Evolutionary conservation across 1,140 invertebrate genomes (phyloP).

Genomic region (Venustaconcha ellipsiformis): DNA sequence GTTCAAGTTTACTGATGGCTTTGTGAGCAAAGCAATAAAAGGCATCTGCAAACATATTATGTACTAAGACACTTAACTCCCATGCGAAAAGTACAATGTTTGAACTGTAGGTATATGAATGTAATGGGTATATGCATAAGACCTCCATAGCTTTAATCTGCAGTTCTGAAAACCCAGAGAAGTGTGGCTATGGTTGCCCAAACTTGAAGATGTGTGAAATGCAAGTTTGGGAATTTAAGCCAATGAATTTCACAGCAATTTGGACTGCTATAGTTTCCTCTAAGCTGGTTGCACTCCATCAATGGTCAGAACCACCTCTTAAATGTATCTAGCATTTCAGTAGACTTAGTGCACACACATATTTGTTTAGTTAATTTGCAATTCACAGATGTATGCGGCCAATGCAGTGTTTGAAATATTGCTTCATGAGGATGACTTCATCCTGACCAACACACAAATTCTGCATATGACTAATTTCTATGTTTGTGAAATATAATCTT

Average conservation of each 20-base stretch:
- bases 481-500: conserved; percentile 4
- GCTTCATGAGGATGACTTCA: background rate
- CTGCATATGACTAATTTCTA: background rate
- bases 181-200: conserved; percentile 8
- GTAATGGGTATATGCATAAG: conserved; percentile 10
- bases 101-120: background rate
- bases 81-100: too few relatives aligned
- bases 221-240: background rate
- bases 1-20: too few relatives aligned
- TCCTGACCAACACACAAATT: background rate
- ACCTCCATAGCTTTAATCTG: conserved; percentile 14
- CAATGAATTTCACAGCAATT: background rate
- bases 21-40: too few relatives aligned
- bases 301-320: background rate
- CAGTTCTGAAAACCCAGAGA: background rate
- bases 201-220: conserved; percentile 15
- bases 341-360: background rate
- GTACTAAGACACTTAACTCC: too few relatives aligned
- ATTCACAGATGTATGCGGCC: background rate
- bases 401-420: conserved; percentile 10
- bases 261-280: background rate
- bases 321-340: background rate
- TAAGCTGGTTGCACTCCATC: background rate
- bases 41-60: too few relatives aligned
- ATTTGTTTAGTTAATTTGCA: background rate